Base-by-base conservation (phyloP, 2,888 invertebrate species). In the Timandra comae region DNA sequence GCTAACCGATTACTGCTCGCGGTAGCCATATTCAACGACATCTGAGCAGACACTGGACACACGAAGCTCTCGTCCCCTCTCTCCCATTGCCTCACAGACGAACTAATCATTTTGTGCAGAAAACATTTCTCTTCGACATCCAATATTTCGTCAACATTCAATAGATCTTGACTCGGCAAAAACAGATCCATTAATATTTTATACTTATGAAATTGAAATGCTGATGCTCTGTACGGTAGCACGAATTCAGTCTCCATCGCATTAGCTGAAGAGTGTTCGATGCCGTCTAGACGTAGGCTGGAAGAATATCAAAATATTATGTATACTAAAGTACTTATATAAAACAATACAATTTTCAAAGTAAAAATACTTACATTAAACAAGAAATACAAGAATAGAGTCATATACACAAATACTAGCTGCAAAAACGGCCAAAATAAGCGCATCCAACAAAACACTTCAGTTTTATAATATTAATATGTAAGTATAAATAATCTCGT, bases 261-360 rank as follows among this genome's bases (percentile, higher is more conserved):
- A 40, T 73, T 73, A 7, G 75, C 66, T 1, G 87, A 77, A 48
- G 87, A 76, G 47, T 80, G 75, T 53, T 88, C 84, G 31, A 91
- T 82, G 7, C 91, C 91, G 65, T 91, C 90, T 28, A 90, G 74
- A 10, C 89, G 85, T 21, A 89, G 66, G 47, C 90, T 90, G 68
- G 43, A 77, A 65, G 46, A 39, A n/a, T n/a, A n/a, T n/a, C n/a
- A n/a, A n/a, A n/a, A n/a, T n/a, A n/a, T n/a, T n/a, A n/a, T n/a
- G n/a, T n/a, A n/a, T n/a, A n/a, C n/a, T n/a, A n/a, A n/a, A n/a
- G n/a, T n/a, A n/a, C n/a, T n/a, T n/a, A n/a, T n/a, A n/a, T n/a
- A n/a, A n/a, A n/a, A n/a, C n/a, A n/a, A n/a, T n/a, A n/a, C n/a
- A n/a, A n/a, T n/a, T n/a, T n/a, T n/a, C n/a, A n/a, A n/a, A n/a